phyloP scores from a whole-genome alignment of 2,888 invertebrate species.

The Tortricodes alternella region DNA sequence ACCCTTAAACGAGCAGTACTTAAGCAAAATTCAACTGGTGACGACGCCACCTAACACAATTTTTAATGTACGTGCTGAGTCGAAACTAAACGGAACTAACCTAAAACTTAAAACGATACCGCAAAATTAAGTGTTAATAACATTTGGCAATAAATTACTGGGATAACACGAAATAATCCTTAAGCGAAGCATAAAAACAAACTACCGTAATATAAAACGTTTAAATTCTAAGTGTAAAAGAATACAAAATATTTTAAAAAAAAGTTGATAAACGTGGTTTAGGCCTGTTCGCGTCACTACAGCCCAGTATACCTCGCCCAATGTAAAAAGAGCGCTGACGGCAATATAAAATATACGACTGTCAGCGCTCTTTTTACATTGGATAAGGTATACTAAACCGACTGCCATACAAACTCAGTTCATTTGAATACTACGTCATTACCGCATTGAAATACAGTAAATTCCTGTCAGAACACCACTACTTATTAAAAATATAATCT shows the following conservation, averaged over 20 bases:
- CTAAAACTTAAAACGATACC: conserved; percentile 61
- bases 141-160: conserved; percentile 82
- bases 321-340: too few species aligned
- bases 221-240: conserved; percentile 60
- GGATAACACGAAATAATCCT: conserved; percentile 74
- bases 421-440: too few species aligned
- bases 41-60: conserved; percentile 23
- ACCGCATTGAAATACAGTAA: too few species aligned
- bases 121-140: conserved; percentile 72
- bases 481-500: not conserved
- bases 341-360: too few species aligned
- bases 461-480: too few species aligned
- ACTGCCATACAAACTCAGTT: too few species aligned
- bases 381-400: too few species aligned
- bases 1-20: conserved; percentile 22
- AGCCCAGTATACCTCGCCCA: too few species aligned
- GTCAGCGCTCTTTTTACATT: too few species aligned
- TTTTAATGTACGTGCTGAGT: conserved; percentile 32
- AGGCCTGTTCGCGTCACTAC: conserved; percentile 46
- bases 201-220: conserved; percentile 54
- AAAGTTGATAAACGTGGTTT: conserved; percentile 49
- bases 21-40: conserved; percentile 24
- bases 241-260: conserved; percentile 62
- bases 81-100: conserved; percentile 43
- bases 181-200: conserved; percentile 66